Percentiles rank a stretch among this genome's conserved stretches.
Conservation (phyloP, 2,888 invertebrate species). For the Heliconius aoede region DNA sequence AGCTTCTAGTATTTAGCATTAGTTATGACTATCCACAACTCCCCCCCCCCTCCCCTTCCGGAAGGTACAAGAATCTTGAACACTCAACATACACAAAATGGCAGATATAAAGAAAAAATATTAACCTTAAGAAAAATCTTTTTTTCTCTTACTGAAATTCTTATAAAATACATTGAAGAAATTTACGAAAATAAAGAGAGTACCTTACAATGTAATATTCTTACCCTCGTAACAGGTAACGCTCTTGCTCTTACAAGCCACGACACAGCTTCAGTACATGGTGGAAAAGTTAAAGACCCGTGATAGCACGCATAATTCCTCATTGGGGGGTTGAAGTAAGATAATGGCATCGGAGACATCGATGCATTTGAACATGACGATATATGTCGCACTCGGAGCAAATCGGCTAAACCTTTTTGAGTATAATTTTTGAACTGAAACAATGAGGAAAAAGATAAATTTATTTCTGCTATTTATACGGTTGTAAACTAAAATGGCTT, state of each 20-base stretch:
- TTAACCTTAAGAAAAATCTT: not conserved
- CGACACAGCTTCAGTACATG: conserved; percentile 68
- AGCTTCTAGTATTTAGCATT: too few relatives aligned
- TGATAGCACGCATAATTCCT: conserved; percentile 67
- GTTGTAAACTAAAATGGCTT: too few relatives aligned
- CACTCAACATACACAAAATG: too few relatives aligned
- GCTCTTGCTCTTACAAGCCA: conserved; percentile 67
- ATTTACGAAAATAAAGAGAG: too few relatives aligned
- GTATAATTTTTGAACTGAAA: conserved; percentile 62
- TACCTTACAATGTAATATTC: conserved; percentile 36
- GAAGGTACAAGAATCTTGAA: too few relatives aligned
- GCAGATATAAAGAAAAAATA: too few relatives aligned
- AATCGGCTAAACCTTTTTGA: conserved; percentile 56
- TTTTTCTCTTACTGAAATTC: not conserved
- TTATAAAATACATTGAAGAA: too few relatives aligned
- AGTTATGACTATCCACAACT: too few relatives aligned
- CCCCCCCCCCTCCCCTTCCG: too few relatives aligned
- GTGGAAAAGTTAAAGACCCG: conserved; percentile 68
- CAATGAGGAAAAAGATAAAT: not conserved
- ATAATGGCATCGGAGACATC: conserved; percentile 50
- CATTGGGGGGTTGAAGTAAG: conserved; percentile 62
- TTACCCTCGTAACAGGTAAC: conserved; percentile 62
- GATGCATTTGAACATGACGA: conserved; percentile 35
- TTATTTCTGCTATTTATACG: too few relatives aligned
- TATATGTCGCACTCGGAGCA: conserved; percentile 50